Conservation (phyloP, 2,113 vertebrate genomes). For the Todiramphus chloris region DNA sequence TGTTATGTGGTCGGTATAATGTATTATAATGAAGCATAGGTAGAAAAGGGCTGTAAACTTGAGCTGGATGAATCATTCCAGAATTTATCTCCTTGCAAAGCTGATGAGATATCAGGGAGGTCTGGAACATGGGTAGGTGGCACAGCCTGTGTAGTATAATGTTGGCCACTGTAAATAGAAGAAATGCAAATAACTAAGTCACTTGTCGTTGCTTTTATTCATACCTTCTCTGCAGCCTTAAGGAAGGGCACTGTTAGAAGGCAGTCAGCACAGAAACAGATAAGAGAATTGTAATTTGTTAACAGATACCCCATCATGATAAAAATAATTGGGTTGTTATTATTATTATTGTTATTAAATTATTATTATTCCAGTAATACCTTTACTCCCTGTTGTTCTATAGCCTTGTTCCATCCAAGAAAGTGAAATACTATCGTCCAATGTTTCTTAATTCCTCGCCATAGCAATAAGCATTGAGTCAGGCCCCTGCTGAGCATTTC, state of each 20-base stretch:
- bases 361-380: background rate
- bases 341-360: background rate
- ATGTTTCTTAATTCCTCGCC: conserved; percentile 4
- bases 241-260: background rate
- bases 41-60: background rate
- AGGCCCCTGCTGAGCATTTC: background rate
- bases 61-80: background rate
- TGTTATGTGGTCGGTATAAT: conserved; percentile 11
- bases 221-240: background rate
- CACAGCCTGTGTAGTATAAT: background rate
- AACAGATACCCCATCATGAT: background rate
- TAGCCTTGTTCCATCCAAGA: conserved; percentile 34
- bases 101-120: background rate
- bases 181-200: background rate
- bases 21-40: conserved; percentile 5
- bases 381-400: conserved; percentile 28
- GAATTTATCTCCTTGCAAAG: background rate
- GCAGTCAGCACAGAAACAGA: background rate
- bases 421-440: conserved; percentile 6
- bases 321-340: background rate
- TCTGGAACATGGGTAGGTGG: background rate
- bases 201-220: background rate
- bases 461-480: background rate
- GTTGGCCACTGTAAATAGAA: background rate
- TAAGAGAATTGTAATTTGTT: background rate